Base-by-base conservation (phyloP, 1,140 invertebrate genomes). In the Drosophila suzukii region DNA sequence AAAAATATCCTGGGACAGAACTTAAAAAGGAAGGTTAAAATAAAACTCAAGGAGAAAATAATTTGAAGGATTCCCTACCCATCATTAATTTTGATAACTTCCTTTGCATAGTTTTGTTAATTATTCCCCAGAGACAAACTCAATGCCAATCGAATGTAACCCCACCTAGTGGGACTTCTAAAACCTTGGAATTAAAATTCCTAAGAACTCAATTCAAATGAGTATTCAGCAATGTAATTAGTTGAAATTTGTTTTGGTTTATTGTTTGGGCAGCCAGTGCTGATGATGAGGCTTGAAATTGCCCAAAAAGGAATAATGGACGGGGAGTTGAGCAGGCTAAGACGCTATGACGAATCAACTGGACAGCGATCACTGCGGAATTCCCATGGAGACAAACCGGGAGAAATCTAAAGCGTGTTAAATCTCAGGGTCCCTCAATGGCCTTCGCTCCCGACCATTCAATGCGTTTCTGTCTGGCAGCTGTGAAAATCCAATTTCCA, bases 401-500 rank as follows among this genome's bases (percentile, higher is more conserved):
- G 8, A 6, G 53, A 41, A 63, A 78, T 68, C 63, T 73, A 82
- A 83, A 88, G 83, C 84, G 83, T 79, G 63, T 83, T 73, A 83
- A 86, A 83, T 82, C 54, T 67, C 60, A 51, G 46, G 66, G 63
- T 62, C 59, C 57, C 78, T 76, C 77, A 68, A 80, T 79, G 55
- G 54, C 50, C 46, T 58, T 68, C 53, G 43, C 54, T 56, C 15
- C 57, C 36, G 36, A 56, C 30, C 43, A 70, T 71, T 71, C 43
- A 71, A 71, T 70, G 43, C 66, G 67, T 70, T 36, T 72, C 59
- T 54, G 72, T 80, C 56, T 86, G 79, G 65, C 80, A 88, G 79
- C 84, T 88, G 84, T 84, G 84, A 88, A 89, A 89, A 88, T 88
- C 80, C 84, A 88, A 89, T 88, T 86, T 88, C 44, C 58, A 71